Conservation (phyloP, 2,888 invertebrate species). For the Griposia aprilina region DNA sequence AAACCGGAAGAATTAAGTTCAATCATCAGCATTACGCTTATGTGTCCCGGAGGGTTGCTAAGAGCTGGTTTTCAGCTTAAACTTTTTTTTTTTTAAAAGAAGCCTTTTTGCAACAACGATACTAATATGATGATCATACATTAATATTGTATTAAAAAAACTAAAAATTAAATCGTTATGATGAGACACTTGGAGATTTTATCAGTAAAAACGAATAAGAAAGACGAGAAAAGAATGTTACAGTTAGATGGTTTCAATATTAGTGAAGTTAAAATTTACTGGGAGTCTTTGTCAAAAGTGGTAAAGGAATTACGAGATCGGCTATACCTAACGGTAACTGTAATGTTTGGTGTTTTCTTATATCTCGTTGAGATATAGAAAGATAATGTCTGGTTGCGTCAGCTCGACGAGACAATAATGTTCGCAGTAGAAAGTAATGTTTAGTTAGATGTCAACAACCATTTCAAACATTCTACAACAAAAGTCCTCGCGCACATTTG, state of each 20-base stretch:
- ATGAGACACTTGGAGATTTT: neutral
- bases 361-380: constrained; percentile 34
- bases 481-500: too few relatives aligned
- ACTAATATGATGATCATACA: neutral
- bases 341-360: constrained; percentile 25
- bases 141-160: neutral
- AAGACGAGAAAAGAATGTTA: neutral
- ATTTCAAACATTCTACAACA: too few relatives aligned
- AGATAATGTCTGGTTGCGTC: constrained; percentile 42
- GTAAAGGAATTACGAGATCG: neutral
- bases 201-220: neutral
- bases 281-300: neutral
- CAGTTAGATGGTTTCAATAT: neutral
- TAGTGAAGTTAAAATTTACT: neutral
- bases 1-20: neutral
- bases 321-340: constrained; percentile 7
- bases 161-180: neutral
- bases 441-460: constrained; percentile 12
- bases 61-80: neutral
- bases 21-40: neutral
- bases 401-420: constrained; percentile 38
- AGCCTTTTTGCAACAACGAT: neutral
- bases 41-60: neutral
- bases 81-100: neutral
- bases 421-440: constrained; percentile 47